phyloP scores from a whole-genome alignment of 2,888 invertebrate genomes.

The Drosophila robusta region DNA sequence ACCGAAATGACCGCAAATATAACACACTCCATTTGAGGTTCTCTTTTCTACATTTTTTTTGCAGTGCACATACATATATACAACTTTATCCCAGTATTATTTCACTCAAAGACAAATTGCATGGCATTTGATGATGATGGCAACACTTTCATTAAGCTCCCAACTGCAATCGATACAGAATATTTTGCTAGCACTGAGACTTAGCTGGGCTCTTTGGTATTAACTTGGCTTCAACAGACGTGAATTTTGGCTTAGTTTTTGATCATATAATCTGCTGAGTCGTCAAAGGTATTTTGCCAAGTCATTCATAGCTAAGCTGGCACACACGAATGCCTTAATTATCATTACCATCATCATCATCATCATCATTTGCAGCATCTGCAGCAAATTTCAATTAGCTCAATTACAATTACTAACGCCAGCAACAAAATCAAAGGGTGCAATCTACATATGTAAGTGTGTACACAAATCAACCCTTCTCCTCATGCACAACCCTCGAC shows the following conservation, averaged over 20 bases:
- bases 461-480: constrained; percentile 44
- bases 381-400: constrained; percentile 66
- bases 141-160: constrained; percentile 30
- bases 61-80: background rate
- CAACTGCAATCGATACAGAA: constrained; percentile 3
- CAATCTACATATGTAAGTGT: constrained; percentile 17
- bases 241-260: background rate
- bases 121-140: constrained; percentile 22
- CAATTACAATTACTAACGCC: constrained; percentile 62
- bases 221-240: constrained; percentile 24
- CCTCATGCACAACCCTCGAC: constrained; percentile 24
- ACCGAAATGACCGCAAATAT: constrained; percentile 21
- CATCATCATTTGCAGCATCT: constrained; percentile 1
- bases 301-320: constrained; percentile 34
- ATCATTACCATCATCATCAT: constrained; percentile 15
- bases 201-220: constrained; percentile 22
- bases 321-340: constrained; percentile 24
- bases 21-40: constrained; percentile 17
- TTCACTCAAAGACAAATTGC: constrained; percentile 57
- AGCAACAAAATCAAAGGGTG: constrained; percentile 24
- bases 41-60: background rate
- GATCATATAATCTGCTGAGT: constrained; percentile 14
- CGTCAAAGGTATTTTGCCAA: constrained; percentile 13
- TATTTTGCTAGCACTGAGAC: constrained; percentile 14
- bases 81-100: constrained; percentile 16